Conservation (phyloP, 2,888 invertebrate species). For the Kryphioiulus occultus region DNA sequence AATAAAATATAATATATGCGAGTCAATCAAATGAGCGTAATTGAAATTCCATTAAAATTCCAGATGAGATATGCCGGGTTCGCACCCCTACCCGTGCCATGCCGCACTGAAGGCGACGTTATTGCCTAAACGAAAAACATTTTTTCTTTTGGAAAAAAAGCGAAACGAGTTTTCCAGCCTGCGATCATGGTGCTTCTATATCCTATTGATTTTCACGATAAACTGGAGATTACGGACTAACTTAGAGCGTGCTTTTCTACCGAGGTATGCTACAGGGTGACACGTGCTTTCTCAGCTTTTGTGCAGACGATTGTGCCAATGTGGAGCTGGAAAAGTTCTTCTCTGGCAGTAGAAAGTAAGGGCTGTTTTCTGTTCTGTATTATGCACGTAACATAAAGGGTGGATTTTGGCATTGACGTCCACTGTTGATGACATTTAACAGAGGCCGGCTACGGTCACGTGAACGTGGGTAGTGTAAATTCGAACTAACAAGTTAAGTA, state of each 20-base stretch:
- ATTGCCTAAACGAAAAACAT: not conserved
- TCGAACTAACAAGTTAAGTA: no score
- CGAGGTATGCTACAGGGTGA: not conserved
- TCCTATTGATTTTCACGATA: conserved; percentile 7
- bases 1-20: conserved; percentile 3
- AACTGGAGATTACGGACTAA: not conserved
- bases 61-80: not conserved
- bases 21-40: conserved; percentile 31
- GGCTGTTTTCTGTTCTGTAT: no score
- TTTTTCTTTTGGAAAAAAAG: not conserved
- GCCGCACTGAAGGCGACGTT: not conserved
- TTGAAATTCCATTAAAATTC: conserved; percentile 31
- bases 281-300: no score
- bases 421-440: no score
- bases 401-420: no score
- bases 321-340: no score
- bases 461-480: no score
- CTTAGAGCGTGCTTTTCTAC: not conserved
- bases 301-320: no score
- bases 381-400: no score
- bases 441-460: no score
- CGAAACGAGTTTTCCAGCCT: not conserved
- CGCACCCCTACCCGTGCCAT: no score
- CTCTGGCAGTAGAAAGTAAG: no score
- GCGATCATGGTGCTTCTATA: not conserved